These are phyloP conservation scores for Cephonodes hylas DNA, from an alignment of 2,888 invertebrate genomes.

Conservation along the genomic window DNA sequence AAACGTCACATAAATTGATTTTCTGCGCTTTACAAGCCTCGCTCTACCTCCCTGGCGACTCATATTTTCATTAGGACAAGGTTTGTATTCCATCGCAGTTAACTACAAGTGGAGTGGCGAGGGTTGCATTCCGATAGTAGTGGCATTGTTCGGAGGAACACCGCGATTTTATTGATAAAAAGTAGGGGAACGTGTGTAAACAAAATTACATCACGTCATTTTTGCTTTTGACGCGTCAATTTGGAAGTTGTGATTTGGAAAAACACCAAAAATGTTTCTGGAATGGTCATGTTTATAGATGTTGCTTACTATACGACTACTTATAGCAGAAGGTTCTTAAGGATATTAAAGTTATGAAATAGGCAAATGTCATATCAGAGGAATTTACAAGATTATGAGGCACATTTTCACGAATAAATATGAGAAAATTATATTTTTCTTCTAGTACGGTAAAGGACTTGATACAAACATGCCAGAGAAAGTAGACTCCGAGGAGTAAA, in stretches of 20 bases:
- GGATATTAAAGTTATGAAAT: too few relatives aligned
- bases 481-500: too few relatives aligned
- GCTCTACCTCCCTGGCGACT: background rate
- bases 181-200: constrained; percentile 42
- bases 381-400: too few relatives aligned
- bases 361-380: too few relatives aligned
- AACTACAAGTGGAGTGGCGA: constrained; percentile 9
- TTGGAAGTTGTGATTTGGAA: background rate
- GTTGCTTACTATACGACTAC: background rate
- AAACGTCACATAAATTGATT: constrained; percentile 1
- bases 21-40: background rate
- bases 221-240: background rate
- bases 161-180: constrained; percentile 64
- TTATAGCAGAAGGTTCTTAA: too few relatives aligned
- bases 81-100: constrained; percentile 24
- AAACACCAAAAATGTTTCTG: background rate
- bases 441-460: too few relatives aligned
- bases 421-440: too few relatives aligned
- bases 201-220: background rate
- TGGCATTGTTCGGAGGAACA: constrained; percentile 40
- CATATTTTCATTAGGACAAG: constrained; percentile 19
- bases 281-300: too few relatives aligned
- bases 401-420: too few relatives aligned
- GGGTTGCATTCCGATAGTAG: constrained; percentile 41
- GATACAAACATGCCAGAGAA: too few relatives aligned